A percentile compares a stretch with the other conserved stretches of the same genome.
Evolutionary conservation across 2,888 invertebrate species (phyloP).

Genomic region (Conistra vaccinii): DNA sequence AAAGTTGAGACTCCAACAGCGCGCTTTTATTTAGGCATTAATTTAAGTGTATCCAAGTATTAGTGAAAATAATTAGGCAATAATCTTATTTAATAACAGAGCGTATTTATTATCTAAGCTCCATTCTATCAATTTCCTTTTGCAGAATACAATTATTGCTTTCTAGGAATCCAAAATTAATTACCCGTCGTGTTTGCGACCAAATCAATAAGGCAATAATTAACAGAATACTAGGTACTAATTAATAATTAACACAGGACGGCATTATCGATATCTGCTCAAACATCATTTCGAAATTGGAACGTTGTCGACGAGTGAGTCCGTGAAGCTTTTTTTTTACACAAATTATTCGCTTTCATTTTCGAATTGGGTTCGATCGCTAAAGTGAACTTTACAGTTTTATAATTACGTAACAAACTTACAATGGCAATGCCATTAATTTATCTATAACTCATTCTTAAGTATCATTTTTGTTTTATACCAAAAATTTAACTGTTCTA

Average conservation of each 20-base stretch:
- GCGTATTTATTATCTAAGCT: background rate
- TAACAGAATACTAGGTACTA: background rate
- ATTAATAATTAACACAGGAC: background rate
- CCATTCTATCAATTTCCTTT: background rate
- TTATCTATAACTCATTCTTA: no score
- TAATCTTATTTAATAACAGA: background rate
- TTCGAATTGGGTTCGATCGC: no score
- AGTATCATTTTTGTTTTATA: no score
- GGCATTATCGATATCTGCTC: background rate
- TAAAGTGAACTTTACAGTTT: no score
- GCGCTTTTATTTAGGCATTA: background rate
- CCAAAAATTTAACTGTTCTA: no score
- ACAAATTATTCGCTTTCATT: background rate
- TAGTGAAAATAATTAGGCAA: background rate
- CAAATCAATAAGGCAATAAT: constrained; percentile 11
- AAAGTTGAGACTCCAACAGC: background rate
- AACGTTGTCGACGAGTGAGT: background rate
- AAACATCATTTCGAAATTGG: background rate
- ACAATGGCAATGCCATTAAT: no score
- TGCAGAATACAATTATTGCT: background rate
- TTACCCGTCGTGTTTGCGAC: background rate
- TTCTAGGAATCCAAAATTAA: constrained; percentile 1
- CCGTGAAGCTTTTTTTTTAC: background rate
- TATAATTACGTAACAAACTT: no score
- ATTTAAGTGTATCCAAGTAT: background rate